These are phyloP conservation scores for Echinops telfairi DNA, from an alignment of 2,113 vertebrate species.

Conservation along the genomic window DNA sequence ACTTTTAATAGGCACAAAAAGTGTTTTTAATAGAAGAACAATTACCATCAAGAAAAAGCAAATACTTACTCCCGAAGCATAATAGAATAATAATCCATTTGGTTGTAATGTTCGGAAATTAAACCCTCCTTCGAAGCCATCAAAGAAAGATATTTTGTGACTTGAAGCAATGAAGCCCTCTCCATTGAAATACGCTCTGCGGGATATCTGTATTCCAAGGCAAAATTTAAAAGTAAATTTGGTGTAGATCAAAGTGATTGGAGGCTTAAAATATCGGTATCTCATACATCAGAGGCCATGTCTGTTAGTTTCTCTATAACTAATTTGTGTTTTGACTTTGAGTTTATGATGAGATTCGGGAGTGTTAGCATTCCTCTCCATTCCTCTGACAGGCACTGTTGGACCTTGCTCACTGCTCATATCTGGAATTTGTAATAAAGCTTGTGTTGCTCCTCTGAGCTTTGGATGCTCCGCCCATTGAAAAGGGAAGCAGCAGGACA, in stretches of 20 bases:
- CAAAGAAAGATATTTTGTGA: constrained; percentile 92
- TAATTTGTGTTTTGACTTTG: neutral
- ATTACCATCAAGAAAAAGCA: constrained; percentile 44
- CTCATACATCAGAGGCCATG: neutral
- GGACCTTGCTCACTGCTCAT: neutral
- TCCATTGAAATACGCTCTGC: constrained; percentile 95
- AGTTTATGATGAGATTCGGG: neutral
- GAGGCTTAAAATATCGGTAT: constrained; percentile 20
- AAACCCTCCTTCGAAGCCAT: constrained; percentile 95
- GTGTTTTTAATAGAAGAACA: constrained; percentile 32
- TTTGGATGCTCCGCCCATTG: neutral
- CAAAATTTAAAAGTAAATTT: constrained; percentile 23
- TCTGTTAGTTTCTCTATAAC: neutral
- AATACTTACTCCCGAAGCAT: constrained; percentile 91
- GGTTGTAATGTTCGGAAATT: constrained; percentile 95
- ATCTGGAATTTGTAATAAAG: neutral
- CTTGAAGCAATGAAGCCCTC: constrained; percentile 94
- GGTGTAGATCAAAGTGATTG: neutral
- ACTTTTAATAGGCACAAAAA: neutral
- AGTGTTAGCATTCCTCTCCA: neutral
- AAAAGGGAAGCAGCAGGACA: neutral
- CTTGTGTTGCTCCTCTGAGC: neutral
- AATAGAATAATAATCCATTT: constrained; percentile 94
- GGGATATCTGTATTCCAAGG: constrained; percentile 92
- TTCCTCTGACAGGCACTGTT: neutral